These are phyloP conservation scores for Agrotis segetum DNA, from an alignment of 2,888 invertebrate genomes.

Conservation along the genomic window DNA sequence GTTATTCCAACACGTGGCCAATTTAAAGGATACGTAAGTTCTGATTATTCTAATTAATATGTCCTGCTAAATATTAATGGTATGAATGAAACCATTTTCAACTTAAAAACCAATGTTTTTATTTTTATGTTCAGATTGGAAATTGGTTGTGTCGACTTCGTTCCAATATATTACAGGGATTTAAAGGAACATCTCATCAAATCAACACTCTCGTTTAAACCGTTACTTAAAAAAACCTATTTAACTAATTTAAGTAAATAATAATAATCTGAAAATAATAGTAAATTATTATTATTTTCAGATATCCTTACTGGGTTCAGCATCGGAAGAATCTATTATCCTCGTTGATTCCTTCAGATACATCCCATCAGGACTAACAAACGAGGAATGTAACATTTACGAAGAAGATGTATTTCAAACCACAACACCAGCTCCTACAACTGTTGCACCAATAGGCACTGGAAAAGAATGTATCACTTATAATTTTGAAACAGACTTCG, in stretches of 20 bases:
- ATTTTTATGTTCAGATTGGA: too few relatives aligned
- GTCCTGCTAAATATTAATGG: neutral
- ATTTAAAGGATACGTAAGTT: slow-evolving; percentile 67
- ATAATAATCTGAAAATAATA: too few relatives aligned
- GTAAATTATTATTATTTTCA: slow-evolving; percentile 49
- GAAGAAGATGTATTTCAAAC: slow-evolving; percentile 43
- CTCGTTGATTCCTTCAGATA: slow-evolving; percentile 69
- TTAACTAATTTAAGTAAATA: too few relatives aligned
- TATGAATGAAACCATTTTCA: neutral
- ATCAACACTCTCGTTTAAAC: neutral
- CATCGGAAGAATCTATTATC: slow-evolving; percentile 57
- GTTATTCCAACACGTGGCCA: slow-evolving; percentile 15
- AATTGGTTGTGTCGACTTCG: neutral
- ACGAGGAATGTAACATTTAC: slow-evolving; percentile 58
- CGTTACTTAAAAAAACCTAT: neutral
- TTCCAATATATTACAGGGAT: slow-evolving; percentile 13
- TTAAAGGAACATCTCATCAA: slow-evolving; percentile 4
- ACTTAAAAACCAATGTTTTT: slow-evolving; percentile 1
- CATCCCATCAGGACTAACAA: slow-evolving; percentile 47
- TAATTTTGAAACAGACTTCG: slow-evolving; percentile 70
- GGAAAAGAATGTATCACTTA: slow-evolving; percentile 69
- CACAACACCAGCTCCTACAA: slow-evolving; percentile 49
- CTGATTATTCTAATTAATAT: neutral
- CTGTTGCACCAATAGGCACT: slow-evolving; percentile 47
- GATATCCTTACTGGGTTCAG: slow-evolving; percentile 64